Evolutionary conservation across 2,888 invertebrate genomes (phyloP), one percentile per base, ranked within the genome.

Genomic region (Periphyllus acericola): DNA sequence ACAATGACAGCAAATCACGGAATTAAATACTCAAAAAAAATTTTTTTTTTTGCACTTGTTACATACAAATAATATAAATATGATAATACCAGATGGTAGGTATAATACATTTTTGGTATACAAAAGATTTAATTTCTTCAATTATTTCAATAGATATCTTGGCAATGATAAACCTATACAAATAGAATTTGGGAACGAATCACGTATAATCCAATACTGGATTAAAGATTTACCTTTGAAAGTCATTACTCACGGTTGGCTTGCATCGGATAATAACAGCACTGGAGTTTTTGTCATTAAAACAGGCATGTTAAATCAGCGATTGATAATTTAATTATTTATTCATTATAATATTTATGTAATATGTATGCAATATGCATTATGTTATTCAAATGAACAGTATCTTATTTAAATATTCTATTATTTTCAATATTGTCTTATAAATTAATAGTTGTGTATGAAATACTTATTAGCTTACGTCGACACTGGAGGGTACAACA

Each of bases 401-500:
- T 60, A 60, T 60, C 9, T 19, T 1, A 25, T 60, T 25, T 60
- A 25, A 60, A 60, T 60, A 55, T 1, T 52, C 5, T 52, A 52
- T 55, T 55, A 55, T 55, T 55, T 55, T 46, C 11, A 19, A 21
- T 55, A 55, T 4, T 25, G 21, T 25, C 21, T 60, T 60, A 19
- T 60, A 9, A 60, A 25, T 60, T 21, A 55, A 17, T 55, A 55
- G 21, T 55, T 46, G 46, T 46, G 14, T 46, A 46, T 46, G 46
- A 14, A 46, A 46, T 46, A 86, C 36, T 40, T 84, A 72, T 46
- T 90, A 46, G 92, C 92, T 89, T 93, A 92, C 89, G 90, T 93
- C 40, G 90, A 89, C 25, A 90, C 89, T 19, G 91, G 90, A 1
- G 91, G 92, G 89, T 92, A 91, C 89, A 93, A 93, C 89, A 91